These are phyloP conservation scores for Babylonia areolata DNA, from an alignment of 1,140 invertebrate genomes.

Conservation along the genomic window DNA sequence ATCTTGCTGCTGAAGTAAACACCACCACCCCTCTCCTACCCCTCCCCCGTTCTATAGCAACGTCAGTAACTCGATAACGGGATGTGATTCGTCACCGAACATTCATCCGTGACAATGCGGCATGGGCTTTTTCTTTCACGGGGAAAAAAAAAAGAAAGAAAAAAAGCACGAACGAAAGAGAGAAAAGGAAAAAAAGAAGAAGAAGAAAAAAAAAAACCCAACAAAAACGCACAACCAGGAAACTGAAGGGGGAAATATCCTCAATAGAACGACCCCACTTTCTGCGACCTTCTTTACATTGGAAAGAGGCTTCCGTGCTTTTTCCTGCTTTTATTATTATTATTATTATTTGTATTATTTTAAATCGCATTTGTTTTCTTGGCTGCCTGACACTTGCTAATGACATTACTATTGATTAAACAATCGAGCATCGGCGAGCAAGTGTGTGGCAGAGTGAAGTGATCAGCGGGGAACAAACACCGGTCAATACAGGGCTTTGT, in stretches of 20 bases:
- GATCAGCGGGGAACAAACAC: constrained; percentile 34
- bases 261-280: background rate
- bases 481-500: constrained; percentile 32
- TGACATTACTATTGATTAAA: constrained; percentile 42
- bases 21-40: background rate
- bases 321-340: background rate
- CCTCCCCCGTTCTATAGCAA: constrained; percentile 38
- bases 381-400: constrained; percentile 28
- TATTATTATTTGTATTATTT: background rate
- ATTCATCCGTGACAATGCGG: constrained; percentile 18
- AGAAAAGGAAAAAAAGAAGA: no score
- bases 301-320: background rate
- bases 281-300: background rate
- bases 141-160: no score
- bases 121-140: no score
- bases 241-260: background rate
- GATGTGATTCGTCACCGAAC: constrained; percentile 32
- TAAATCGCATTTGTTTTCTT: constrained; percentile 33
- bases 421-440: constrained; percentile 26
- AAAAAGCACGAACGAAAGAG: no score
- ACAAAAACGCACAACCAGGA: background rate
- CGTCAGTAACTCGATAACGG: constrained; percentile 34
- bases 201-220: no score
- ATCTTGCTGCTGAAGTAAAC: background rate
- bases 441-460: constrained; percentile 20